Evolutionary conservation across 2,113 vertebrate genomes (phyloP).

Genomic region (Rousettus leschenaultii): DNA sequence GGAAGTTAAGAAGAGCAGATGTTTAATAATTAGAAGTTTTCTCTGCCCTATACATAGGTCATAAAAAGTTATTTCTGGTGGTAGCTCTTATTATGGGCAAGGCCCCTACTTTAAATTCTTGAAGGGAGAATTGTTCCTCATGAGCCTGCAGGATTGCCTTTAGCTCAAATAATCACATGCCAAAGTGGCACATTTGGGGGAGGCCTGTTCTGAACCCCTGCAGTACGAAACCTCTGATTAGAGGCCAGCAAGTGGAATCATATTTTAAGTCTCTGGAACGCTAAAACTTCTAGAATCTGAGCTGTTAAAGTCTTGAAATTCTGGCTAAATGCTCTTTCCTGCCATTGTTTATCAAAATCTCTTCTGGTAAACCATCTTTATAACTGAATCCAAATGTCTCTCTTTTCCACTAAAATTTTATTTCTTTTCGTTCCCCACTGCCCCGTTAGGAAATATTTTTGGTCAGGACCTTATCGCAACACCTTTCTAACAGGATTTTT

Average conservation of each 20-base stretch:
- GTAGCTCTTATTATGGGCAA: neutral
- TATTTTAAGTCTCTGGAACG: neutral
- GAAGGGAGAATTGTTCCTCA: neutral
- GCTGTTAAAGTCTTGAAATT: neutral
- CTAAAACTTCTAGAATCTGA: neutral
- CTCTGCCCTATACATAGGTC: no score
- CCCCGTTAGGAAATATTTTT: neutral
- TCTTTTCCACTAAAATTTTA: neutral
- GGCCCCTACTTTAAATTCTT: neutral
- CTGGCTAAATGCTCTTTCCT: neutral
- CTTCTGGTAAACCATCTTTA: neutral
- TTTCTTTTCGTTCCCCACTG: neutral
- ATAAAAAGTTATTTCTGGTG: neutral
- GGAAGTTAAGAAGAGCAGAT: neutral
- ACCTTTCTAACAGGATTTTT: slow-evolving; percentile 16
- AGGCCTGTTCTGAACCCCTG: neutral
- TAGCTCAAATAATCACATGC: neutral
- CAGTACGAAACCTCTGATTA: neutral
- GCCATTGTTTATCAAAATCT: slow-evolving; percentile 2
- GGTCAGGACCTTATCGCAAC: slow-evolving; percentile 15
- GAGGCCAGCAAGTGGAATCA: neutral
- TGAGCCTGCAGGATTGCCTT: neutral
- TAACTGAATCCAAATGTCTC: slow-evolving; percentile 26
- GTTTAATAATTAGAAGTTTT: neutral
- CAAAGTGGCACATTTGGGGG: neutral